phyloP scores from a whole-genome alignment of 2,113 vertebrate genomes.

The Onychostoma macrolepis region DNA sequence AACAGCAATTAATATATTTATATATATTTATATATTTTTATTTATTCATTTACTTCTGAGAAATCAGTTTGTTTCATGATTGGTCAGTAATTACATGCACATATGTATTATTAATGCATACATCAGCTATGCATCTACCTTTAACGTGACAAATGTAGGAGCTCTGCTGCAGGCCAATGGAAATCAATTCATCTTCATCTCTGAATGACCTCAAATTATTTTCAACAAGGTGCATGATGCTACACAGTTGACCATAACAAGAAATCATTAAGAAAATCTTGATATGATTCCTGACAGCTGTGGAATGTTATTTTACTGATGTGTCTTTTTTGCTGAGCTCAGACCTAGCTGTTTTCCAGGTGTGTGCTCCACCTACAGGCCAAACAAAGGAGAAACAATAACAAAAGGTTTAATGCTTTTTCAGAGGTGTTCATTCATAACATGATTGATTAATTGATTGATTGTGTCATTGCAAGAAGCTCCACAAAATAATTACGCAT shows the following conservation, averaged over 20 bases:
- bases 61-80: no score
- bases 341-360: neutral
- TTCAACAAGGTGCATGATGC: slow-evolving; percentile 61
- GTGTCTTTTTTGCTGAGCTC: neutral
- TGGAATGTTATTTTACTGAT: neutral
- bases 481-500: neutral
- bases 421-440: slow-evolving; percentile 41
- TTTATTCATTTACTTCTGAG: neutral
- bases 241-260: neutral
- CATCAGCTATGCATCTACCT: slow-evolving; percentile 75
- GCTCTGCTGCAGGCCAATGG: slow-evolving; percentile 74
- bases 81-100: neutral
- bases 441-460: neutral
- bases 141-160: slow-evolving; percentile 76
- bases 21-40: no score
- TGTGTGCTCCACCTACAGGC: neutral
- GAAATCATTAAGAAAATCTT: neutral
- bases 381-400: neutral
- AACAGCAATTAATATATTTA: no score
- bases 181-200: slow-evolving; percentile 80
- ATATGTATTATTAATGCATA: slow-evolving; percentile 6
- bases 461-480: neutral
- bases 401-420: slow-evolving; percentile 7
- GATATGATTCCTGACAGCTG: neutral
- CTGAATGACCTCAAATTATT: slow-evolving; percentile 77